Conservation (phyloP, 2,113 vertebrate species). For the Trematocara nigrifrons region DNA sequence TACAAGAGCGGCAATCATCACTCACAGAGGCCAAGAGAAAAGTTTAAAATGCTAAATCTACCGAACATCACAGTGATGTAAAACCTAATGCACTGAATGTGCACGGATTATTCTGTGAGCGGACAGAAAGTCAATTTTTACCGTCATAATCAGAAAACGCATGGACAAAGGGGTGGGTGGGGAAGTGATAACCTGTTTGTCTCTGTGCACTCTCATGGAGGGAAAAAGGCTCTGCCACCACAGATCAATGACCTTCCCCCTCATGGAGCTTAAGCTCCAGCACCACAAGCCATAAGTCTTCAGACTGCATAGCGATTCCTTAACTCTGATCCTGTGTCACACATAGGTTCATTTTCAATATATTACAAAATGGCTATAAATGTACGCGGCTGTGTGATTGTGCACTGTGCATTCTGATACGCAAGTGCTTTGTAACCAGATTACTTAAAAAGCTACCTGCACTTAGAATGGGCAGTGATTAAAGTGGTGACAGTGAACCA, state of each 20-base stretch:
- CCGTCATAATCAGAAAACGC: constrained; percentile 47
- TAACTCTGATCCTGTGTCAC: neutral
- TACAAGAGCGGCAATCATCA: constrained; percentile 16
- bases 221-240: neutral
- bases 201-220: neutral
- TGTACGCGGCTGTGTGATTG: neutral
- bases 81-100: constrained; percentile 37
- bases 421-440: neutral
- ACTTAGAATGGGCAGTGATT: neutral
- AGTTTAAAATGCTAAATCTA: constrained; percentile 41
- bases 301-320: neutral
- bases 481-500: neutral
- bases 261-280: neutral
- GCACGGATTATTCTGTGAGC: constrained; percentile 44
- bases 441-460: neutral
- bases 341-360: neutral
- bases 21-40: constrained; percentile 4
- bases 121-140: constrained; percentile 61
- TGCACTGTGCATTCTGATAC: neutral
- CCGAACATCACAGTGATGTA: constrained; percentile 33
- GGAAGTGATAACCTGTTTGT: neutral
- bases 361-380: neutral
- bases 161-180: neutral
- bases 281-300: neutral
- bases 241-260: constrained; percentile 9